Evolutionary conservation across 1,140 invertebrate species (phyloP).

Genomic region (Lepidostoma basale): DNA sequence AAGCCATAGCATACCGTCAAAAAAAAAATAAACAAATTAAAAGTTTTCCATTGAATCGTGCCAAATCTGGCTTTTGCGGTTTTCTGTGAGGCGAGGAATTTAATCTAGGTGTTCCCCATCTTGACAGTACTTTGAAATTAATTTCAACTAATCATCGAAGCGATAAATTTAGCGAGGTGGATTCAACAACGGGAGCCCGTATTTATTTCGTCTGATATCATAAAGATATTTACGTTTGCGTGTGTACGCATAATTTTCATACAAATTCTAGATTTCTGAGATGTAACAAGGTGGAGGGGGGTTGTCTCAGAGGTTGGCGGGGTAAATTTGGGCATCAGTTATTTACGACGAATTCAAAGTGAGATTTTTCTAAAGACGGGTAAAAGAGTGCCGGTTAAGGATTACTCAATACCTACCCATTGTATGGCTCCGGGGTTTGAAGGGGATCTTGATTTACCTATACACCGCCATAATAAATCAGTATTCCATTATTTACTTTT

Average conservation of each 20-base stretch:
- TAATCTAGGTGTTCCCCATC: background rate
- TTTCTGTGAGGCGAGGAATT: slow-evolving; percentile 13
- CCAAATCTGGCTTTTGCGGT: background rate
- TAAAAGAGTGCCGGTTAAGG: no score
- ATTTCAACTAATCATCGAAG: slow-evolving; percentile 29
- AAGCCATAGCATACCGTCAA: background rate
- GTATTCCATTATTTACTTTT: no score
- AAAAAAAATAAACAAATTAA: slow-evolving; percentile 14
- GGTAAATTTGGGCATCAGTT: background rate
- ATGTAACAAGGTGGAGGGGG: background rate
- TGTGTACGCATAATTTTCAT: slow-evolving; percentile 14
- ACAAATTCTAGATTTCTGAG: background rate
- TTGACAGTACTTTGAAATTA: slow-evolving; percentile 28
- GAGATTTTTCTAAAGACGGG: no score
- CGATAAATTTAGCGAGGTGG: slow-evolving; percentile 12
- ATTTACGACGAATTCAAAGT: background rate
- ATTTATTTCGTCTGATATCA: slow-evolving; percentile 8
- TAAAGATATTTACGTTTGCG: slow-evolving; percentile 21
- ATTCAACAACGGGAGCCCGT: slow-evolving; percentile 11
- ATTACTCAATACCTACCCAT: no score
- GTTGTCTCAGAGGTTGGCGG: background rate
- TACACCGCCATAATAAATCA: no score
- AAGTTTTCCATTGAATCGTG: slow-evolving; percentile 18
- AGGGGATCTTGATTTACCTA: no score
- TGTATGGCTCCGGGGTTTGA: no score